phyloP scores from a whole-genome alignment of 2,797 vertebrate species.

The Coranthus polyacanthus region DNA sequence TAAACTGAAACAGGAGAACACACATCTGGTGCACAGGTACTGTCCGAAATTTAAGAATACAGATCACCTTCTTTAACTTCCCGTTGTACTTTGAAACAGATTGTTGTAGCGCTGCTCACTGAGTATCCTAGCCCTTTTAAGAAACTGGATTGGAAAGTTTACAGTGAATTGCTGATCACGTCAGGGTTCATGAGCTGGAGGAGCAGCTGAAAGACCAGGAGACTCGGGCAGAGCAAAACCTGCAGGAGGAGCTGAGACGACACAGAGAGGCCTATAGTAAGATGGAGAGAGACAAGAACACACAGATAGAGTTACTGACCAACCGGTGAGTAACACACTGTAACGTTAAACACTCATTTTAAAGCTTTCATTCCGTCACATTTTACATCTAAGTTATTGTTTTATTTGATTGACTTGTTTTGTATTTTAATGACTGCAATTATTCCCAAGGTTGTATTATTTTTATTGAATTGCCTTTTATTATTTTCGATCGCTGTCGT shows the following conservation, averaged over 20 bases:
- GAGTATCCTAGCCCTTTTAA: not conserved
- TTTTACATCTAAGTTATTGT: too few species aligned
- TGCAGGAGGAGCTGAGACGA: constrained; percentile 88
- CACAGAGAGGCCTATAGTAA: constrained; percentile 92
- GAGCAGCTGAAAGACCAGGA: constrained; percentile 98
- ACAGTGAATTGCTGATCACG: constrained; percentile 9
- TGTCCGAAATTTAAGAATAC: not conserved
- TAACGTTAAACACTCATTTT: not conserved
- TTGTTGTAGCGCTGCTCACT: too few species aligned
- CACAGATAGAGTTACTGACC: constrained; percentile 91
- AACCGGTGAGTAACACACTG: constrained; percentile 84
- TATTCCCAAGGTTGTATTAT: too few species aligned
- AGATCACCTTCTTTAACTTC: constrained; percentile 5
- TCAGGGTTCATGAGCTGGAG: constrained; percentile 94
- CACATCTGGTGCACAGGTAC: constrained; percentile 95
- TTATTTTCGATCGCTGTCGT: too few species aligned
- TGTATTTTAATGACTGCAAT: too few species aligned
- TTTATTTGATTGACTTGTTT: too few species aligned
- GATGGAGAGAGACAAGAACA: constrained; percentile 92
- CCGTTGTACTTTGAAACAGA: not conserved
- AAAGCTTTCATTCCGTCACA: too few species aligned
- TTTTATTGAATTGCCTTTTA: too few species aligned
- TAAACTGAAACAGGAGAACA: constrained; percentile 96
- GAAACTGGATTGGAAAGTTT: not conserved
- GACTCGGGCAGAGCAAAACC: constrained; percentile 87